phyloP scores from a whole-genome alignment of 2,113 vertebrate species.

The Melospiza melodia region DNA sequence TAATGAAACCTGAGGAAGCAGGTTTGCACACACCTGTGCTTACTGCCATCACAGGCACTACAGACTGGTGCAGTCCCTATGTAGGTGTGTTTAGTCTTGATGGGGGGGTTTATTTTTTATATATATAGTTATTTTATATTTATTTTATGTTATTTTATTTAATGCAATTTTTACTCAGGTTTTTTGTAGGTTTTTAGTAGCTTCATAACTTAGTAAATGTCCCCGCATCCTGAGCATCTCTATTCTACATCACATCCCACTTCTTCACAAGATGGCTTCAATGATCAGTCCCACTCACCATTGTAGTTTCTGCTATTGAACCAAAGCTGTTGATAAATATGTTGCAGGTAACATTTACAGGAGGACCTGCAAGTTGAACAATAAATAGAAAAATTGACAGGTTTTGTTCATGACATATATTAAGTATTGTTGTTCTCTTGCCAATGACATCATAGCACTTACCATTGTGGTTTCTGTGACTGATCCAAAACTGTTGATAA shows the following conservation, averaged over 20 bases:
- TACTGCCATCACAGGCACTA: not conserved
- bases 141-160: not conserved
- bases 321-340: conserved; percentile 99
- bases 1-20: not conserved
- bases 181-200: not conserved
- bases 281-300: conserved; percentile 91
- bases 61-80: not conserved
- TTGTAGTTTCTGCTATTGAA: conserved; percentile 99
- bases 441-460: conserved; percentile 81
- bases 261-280: conserved; percentile 84
- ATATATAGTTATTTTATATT: not conserved
- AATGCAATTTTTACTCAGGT: not conserved
- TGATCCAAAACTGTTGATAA: conserved; percentile 99
- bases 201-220: not conserved
- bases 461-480: conserved; percentile 98
- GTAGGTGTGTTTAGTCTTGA: not conserved
- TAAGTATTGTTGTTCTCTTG: conserved; percentile 77
- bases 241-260: conserved; percentile 48
- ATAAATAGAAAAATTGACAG: conserved; percentile 92
- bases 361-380: conserved; percentile 95
- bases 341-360: conserved; percentile 99
- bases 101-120: not conserved
- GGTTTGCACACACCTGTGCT: not conserved
- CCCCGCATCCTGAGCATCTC: not conserved
- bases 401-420: conserved; percentile 78